Percentiles rank a stretch among this genome's conserved stretches.
Conservation (phyloP, 2,888 invertebrate genomes). For the Drosophila kokeensis region DNA sequence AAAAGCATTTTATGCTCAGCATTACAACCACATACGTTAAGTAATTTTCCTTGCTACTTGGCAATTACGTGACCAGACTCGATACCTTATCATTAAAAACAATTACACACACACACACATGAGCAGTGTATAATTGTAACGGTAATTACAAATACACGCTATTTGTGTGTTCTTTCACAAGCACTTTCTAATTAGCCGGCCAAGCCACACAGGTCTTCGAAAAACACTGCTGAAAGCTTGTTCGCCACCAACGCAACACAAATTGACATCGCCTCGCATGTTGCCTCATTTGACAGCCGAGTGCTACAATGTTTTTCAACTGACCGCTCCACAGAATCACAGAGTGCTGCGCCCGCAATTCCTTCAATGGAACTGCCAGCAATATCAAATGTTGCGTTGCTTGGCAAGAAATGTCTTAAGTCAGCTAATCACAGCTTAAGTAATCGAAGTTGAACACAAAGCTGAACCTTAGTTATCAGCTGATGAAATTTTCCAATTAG, state of each 20-base stretch:
- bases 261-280: conserved; percentile 14
- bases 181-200: conserved; percentile 72
- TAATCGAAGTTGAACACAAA: neutral
- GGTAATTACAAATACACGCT: conserved; percentile 55
- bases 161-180: conserved; percentile 10
- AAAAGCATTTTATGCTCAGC: conserved; percentile 23
- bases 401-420: neutral
- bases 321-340: conserved; percentile 14
- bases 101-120: conserved; percentile 20
- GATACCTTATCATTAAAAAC: conserved; percentile 26
- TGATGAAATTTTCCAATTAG: neutral
- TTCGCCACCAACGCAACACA: conserved; percentile 57
- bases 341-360: conserved; percentile 9
- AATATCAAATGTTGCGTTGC: neutral
- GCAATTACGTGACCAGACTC: conserved; percentile 44
- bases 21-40: neutral
- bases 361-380: neutral
- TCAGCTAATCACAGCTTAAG: conserved; percentile 1
- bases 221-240: conserved; percentile 52
- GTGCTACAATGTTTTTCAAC: conserved; percentile 36
- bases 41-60: neutral
- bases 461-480: neutral
- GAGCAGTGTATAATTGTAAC: conserved; percentile 29
- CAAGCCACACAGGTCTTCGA: conserved; percentile 46
- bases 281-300: conserved; percentile 26